Percentiles rank a stretch among this genome's conserved stretches.
Evolutionary conservation across 2,113 vertebrate genomes (phyloP).

Genomic region (Cnemophilus loriae): DNA sequence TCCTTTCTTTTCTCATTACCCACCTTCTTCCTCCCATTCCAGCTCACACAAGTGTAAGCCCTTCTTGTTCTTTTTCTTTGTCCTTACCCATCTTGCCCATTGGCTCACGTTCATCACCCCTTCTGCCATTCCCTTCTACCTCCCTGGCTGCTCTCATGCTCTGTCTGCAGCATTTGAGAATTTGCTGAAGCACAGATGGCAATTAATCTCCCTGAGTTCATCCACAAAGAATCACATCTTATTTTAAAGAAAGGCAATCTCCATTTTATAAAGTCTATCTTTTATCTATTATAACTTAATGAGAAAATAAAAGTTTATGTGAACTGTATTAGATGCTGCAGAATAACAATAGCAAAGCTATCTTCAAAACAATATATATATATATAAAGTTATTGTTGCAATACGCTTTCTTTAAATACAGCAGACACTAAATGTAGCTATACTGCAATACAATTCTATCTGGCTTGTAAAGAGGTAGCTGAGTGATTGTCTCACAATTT

Average conservation of each 20-base stretch:
- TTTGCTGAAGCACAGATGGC: neutral
- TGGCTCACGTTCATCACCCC: neutral
- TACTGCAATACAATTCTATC: neutral
- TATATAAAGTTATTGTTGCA: neutral
- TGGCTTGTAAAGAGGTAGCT: neutral
- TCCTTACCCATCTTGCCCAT: neutral
- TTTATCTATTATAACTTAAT: neutral
- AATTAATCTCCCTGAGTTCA: neutral
- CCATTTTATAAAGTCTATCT: neutral
- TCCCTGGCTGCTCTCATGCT: neutral
- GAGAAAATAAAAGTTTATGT: neutral
- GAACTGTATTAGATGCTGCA: neutral
- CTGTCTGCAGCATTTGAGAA: neutral
- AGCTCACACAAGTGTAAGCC: neutral
- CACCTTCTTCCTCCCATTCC: neutral
- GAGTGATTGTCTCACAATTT: neutral
- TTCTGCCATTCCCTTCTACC: neutral
- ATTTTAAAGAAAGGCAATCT: neutral
- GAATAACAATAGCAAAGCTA: neutral
- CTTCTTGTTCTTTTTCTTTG: neutral
- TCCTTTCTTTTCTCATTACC: neutral
- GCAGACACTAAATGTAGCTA: neutral
- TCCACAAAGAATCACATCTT: neutral
- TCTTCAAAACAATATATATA: neutral
- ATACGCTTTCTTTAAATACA: neutral